These are phyloP conservation scores for Neria commutata DNA, from an alignment of 2,888 invertebrate genomes.

Conservation along the genomic window DNA sequence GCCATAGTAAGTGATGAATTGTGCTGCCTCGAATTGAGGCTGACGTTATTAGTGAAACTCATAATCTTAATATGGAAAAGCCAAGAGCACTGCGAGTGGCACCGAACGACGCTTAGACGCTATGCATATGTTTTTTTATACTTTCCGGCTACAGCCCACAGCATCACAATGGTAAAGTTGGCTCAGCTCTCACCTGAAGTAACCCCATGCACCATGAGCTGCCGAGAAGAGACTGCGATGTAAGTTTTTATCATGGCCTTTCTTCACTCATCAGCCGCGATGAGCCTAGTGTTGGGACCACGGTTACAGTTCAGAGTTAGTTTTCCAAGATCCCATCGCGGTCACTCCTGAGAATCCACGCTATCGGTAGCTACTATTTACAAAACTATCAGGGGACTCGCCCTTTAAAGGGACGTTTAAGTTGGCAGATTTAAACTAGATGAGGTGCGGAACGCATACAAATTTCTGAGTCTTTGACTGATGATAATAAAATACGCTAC, in stretches of 20 bases:
- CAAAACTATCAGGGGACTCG: too few species aligned
- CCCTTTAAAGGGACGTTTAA: too few species aligned
- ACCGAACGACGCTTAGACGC: constrained; percentile 50
- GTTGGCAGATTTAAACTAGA: too few species aligned
- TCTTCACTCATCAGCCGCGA: constrained; percentile 12
- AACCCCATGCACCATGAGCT: too few species aligned
- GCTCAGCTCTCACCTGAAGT: constrained; percentile 47
- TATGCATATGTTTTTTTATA: constrained; percentile 53
- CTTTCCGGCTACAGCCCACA: constrained; percentile 20
- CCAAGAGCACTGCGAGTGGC: constrained; percentile 55
- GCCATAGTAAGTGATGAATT: constrained; percentile 44
- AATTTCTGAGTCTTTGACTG: too few species aligned
- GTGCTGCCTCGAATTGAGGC: constrained; percentile 43
- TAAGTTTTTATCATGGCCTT: constrained; percentile 31
- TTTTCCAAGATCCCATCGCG: too few species aligned
- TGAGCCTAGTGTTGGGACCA: constrained; percentile 30
- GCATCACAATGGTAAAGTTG: constrained; percentile 25
- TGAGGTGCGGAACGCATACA: too few species aligned
- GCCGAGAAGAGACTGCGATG: constrained; percentile 43
- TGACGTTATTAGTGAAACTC: constrained; percentile 52
- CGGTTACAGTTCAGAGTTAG: constrained; percentile 18
- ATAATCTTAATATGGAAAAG: constrained; percentile 53
- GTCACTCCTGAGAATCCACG: too few species aligned
- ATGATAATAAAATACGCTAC: too few species aligned
- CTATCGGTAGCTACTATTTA: too few species aligned